Evolutionary conservation across 1,140 invertebrate genomes (phyloP).

Genomic region (Cydia strobilella): DNA sequence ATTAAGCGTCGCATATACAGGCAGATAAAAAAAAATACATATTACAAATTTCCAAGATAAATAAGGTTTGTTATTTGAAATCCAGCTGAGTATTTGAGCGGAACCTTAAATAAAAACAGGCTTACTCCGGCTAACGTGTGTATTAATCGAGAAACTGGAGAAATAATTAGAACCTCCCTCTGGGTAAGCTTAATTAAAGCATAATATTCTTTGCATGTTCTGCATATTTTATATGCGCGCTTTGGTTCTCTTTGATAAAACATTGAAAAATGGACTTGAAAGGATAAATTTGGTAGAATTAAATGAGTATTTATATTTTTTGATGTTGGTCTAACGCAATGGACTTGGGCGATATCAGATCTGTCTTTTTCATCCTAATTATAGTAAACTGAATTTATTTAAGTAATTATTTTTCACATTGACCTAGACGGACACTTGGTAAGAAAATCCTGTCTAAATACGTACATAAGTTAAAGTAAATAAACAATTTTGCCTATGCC

Average conservation of each 20-base stretch:
- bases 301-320: background rate
- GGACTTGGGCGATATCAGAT: background rate
- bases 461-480: no score
- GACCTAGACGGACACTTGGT: no score
- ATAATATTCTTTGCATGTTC: slow-evolving; percentile 25
- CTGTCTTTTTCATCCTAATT: background rate
- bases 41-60: background rate
- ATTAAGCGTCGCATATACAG: no score
- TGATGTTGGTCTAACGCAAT: background rate
- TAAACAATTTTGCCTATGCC: no score
- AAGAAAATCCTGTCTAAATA: no score
- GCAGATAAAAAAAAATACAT: no score
- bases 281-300: background rate
- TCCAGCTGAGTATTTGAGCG: background rate
- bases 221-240: slow-evolving; percentile 15
- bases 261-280: background rate
- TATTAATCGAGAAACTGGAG: slow-evolving; percentile 22
- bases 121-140: slow-evolving; percentile 8
- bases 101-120: slow-evolving; percentile 26
- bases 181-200: slow-evolving; percentile 34
- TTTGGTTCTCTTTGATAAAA: background rate
- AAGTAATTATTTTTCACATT: no score
- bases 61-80: slow-evolving; percentile 11
- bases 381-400: no score
- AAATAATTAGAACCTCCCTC: slow-evolving; percentile 33